Percentiles rank a stretch among this genome's conserved stretches.
These are phyloP conservation scores for Andrena bucephala DNA, from an alignment of 2,888 invertebrate genomes.

Conservation along the genomic window DNA sequence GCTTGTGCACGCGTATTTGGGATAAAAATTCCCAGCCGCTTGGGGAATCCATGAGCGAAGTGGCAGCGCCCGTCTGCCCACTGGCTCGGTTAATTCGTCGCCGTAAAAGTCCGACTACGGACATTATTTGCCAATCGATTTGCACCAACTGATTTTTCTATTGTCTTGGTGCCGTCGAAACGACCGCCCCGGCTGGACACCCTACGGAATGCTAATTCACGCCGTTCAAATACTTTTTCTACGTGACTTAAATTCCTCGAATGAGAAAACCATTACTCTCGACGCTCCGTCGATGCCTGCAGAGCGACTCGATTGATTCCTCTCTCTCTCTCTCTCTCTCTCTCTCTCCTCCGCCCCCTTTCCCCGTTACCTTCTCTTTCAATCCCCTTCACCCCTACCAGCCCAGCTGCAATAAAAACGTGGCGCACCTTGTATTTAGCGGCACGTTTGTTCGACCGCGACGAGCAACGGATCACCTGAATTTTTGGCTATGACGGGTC, in stretches of 20 bases:
- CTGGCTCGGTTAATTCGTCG: slow-evolving; percentile 60
- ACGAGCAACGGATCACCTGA: neutral
- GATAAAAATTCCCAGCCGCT: slow-evolving; percentile 1
- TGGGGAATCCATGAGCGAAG: slow-evolving; percentile 38
- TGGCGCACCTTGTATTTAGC: slow-evolving; percentile 13
- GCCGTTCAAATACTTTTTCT: slow-evolving; percentile 81
- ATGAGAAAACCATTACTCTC: slow-evolving; percentile 71
- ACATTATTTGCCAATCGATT: slow-evolving; percentile 78
- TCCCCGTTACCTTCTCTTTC: slow-evolving; percentile 4
- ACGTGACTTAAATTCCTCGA: slow-evolving; percentile 82
- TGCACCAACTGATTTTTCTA: slow-evolving; percentile 75
- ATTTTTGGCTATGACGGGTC: neutral
- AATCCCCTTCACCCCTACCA: neutral
- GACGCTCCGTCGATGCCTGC: slow-evolving; percentile 51
- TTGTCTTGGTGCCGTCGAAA: slow-evolving; percentile 71
- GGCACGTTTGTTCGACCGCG: neutral
- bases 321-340: neutral
- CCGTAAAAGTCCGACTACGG: slow-evolving; percentile 61
- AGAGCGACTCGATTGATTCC: slow-evolving; percentile 65
- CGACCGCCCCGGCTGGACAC: slow-evolving; percentile 69
- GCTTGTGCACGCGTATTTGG: slow-evolving; percentile 11
- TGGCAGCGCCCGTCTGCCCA: slow-evolving; percentile 5
- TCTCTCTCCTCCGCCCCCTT: neutral
- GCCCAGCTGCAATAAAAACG: slow-evolving; percentile 20
- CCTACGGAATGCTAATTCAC: slow-evolving; percentile 78